Conservation (phyloP, 1,140 invertebrate genomes). For the Aricia agestis region DNA sequence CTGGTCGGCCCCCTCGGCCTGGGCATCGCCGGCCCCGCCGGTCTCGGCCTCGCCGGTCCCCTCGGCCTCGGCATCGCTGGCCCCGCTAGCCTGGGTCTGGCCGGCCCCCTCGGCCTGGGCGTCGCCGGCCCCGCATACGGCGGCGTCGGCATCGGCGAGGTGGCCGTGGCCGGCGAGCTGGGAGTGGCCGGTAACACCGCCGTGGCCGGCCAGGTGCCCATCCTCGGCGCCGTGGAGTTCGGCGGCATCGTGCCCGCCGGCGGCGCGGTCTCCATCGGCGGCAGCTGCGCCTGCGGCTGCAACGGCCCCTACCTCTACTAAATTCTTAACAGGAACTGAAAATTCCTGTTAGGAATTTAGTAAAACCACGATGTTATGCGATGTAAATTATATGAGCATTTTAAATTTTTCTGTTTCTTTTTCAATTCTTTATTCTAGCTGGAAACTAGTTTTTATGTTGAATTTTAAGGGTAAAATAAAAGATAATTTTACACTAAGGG, state of each 20-base stretch:
- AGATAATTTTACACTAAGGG: too few species aligned
- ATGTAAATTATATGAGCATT: too few species aligned
- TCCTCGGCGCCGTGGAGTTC: constrained; percentile 28
- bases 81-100: not conserved
- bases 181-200: constrained; percentile 6
- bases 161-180: constrained; percentile 17
- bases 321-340: too few species aligned
- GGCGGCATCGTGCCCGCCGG: constrained; percentile 28
- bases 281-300: constrained; percentile 31
- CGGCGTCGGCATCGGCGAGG: constrained; percentile 26
- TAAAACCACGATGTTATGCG: too few species aligned
- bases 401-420: too few species aligned
- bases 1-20: not conserved
- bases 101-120: too few species aligned
- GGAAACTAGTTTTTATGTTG: too few species aligned
- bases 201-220: constrained; percentile 31
- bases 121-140: constrained; percentile 24
- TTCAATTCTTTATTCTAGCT: too few species aligned
- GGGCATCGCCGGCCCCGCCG: not conserved
- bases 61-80: not conserved
- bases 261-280: constrained; percentile 31
- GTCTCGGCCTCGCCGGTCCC: not conserved
- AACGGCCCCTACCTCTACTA: too few species aligned
- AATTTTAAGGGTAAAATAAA: too few species aligned
- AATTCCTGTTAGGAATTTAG: too few species aligned